Conservation (phyloP, 2,888 invertebrate species). For the Drosophila subsilvestris region DNA sequence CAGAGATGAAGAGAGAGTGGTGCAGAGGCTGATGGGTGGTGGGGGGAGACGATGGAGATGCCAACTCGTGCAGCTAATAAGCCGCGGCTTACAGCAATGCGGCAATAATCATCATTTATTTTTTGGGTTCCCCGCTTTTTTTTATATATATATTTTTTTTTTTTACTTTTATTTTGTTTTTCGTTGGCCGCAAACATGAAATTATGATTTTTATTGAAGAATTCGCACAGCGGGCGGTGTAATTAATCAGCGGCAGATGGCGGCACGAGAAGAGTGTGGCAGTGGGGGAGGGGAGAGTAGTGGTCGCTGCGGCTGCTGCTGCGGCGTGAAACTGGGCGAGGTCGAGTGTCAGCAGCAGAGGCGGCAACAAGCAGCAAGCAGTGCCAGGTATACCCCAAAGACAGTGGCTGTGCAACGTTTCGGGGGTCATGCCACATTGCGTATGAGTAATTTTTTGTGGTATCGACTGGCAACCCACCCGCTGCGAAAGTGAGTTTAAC, state of each 20-base stretch:
- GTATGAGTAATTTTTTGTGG: slow-evolving; percentile 65
- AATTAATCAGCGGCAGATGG: slow-evolving; percentile 78
- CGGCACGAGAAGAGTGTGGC: slow-evolving; percentile 31
- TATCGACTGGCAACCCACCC: slow-evolving; percentile 45
- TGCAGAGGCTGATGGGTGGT: background rate
- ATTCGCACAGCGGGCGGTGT: slow-evolving; percentile 82
- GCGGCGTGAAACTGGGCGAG: slow-evolving; percentile 65
- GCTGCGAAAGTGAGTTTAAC: slow-evolving; percentile 81
- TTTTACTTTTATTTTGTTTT: slow-evolving; percentile 20
- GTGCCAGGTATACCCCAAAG: slow-evolving; percentile 9
- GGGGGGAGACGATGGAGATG: slow-evolving; percentile 29
- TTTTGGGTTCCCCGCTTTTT: slow-evolving; percentile 21
- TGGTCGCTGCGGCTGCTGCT: slow-evolving; percentile 21
- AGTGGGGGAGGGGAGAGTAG: background rate
- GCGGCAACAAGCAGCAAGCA: slow-evolving; percentile 50
- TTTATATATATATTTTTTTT: slow-evolving; percentile 32
- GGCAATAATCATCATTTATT: slow-evolving; percentile 73
- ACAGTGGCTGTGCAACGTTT: slow-evolving; percentile 48
- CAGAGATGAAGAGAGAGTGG: background rate
- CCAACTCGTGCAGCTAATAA: slow-evolving; percentile 77
- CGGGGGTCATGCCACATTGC: slow-evolving; percentile 67
- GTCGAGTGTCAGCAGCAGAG: slow-evolving; percentile 68
- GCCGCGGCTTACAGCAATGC: slow-evolving; percentile 77
- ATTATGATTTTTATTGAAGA: slow-evolving; percentile 81
- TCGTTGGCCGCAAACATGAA: slow-evolving; percentile 66